These are phyloP conservation scores for Scyliorhinus canicula DNA, from an alignment of 2,797 vertebrate genomes.

Conservation along the genomic window DNA sequence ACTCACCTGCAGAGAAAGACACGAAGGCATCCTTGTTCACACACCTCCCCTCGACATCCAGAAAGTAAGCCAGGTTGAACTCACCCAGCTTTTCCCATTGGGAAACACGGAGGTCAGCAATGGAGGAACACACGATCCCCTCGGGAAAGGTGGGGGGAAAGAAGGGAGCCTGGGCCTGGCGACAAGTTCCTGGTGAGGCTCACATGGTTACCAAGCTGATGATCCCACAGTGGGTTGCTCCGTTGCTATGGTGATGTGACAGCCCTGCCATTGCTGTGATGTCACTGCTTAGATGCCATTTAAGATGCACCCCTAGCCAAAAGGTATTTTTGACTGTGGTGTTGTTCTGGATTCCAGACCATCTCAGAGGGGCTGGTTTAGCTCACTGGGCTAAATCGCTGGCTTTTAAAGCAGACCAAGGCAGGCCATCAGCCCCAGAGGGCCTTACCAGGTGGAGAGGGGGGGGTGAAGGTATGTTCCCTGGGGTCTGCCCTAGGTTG, in stretches of 20 bases:
- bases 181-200: not conserved
- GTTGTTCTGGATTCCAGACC: not conserved
- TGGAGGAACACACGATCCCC: conserved; percentile 52
- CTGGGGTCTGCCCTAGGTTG: too few relatives aligned
- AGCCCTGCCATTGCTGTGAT: not conserved
- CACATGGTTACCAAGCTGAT: not conserved
- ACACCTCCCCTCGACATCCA: conserved; percentile 55
- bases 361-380: too few relatives aligned
- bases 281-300: not conserved
- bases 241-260: not conserved
- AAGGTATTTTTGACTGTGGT: not conserved
- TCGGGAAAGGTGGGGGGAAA: conserved; percentile 41
- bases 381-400: too few relatives aligned
- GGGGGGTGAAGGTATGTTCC: too few relatives aligned
- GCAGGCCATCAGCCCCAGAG: too few relatives aligned
- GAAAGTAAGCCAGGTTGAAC: conserved; percentile 59
- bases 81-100: conserved; percentile 56
- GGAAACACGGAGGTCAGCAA: conserved; percentile 47
- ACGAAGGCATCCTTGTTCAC: conserved; percentile 57
- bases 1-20: conserved; percentile 59
- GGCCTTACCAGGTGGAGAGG: too few relatives aligned
- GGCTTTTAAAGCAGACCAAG: too few relatives aligned
- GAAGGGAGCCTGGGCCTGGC: not conserved
- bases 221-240: not conserved
- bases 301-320: not conserved